These are phyloP conservation scores for Tetrax tetrax DNA, from an alignment of 2,113 vertebrate species.

Conservation along the genomic window DNA sequence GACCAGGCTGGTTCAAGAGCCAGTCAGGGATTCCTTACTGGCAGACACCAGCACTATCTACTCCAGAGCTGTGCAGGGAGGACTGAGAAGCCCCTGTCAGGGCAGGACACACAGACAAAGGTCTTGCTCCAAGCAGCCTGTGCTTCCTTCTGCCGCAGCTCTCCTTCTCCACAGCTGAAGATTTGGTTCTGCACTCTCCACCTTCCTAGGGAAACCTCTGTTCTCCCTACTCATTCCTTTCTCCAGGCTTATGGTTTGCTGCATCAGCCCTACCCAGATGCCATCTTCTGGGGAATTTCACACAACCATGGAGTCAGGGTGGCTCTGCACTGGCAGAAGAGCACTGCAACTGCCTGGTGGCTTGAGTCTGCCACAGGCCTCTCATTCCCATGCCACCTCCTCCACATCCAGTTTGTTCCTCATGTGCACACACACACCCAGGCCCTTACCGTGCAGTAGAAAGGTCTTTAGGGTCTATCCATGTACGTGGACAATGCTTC, in stretches of 20 bases:
- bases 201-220: neutral
- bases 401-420: neutral
- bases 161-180: neutral
- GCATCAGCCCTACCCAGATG: neutral
- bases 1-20: neutral
- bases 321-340: neutral
- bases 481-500: neutral
- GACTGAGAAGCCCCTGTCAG: neutral
- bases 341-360: neutral
- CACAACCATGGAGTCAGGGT: neutral
- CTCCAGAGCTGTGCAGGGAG: neutral
- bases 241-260: neutral
- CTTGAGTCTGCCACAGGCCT: neutral
- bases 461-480: conserved; percentile 3
- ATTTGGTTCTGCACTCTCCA: neutral
- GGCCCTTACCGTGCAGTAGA: conserved; percentile 4
- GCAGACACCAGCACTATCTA: neutral
- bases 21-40: neutral
- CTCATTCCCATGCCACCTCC: neutral
- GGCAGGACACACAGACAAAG: neutral
- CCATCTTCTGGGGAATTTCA: neutral
- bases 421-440: neutral
- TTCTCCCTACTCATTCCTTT: neutral
- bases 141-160: neutral
- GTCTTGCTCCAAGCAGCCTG: neutral